Percentiles rank a stretch among this genome's conserved stretches.
Evolutionary conservation across 2,888 invertebrate species (phyloP).

Genomic region (Epicampocera succincta): DNA sequence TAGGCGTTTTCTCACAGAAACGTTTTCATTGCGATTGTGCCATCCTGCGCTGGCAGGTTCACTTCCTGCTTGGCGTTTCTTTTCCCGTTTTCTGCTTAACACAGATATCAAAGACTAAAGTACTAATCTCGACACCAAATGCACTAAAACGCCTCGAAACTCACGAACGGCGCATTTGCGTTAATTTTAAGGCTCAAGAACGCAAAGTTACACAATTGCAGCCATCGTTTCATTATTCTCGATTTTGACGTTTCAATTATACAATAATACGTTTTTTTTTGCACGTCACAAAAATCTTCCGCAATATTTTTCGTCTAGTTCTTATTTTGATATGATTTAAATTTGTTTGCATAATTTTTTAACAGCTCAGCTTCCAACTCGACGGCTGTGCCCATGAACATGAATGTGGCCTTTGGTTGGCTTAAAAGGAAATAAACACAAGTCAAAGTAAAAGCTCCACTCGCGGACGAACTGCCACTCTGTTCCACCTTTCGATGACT

Average conservation of each 20-base stretch:
- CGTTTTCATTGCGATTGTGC: no score
- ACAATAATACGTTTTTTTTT: conserved; percentile 33
- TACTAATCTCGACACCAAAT: no score
- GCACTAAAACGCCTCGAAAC: no score
- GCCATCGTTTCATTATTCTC: not conserved
- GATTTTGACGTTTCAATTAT: conserved; percentile 12
- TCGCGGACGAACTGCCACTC: conserved; percentile 9
- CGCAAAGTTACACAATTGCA: no score
- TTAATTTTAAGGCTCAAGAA: no score
- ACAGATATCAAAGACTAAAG: no score
- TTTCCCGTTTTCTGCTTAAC: no score
- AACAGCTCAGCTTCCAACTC: conserved; percentile 51
- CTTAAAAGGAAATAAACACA: conserved; percentile 22
- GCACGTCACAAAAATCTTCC: not conserved
- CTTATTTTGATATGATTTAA: conserved; percentile 29
- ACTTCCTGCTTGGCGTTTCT: no score
- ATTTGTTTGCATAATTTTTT: conserved; percentile 65
- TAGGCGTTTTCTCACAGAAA: no score
- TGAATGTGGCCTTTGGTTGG: conserved; percentile 31
- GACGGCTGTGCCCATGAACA: conserved; percentile 9
- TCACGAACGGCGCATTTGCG: no score
- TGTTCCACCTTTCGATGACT: conserved; percentile 49
- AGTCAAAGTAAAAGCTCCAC: conserved; percentile 28
- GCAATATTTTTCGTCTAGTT: conserved; percentile 1
- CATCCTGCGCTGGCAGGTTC: no score